These are phyloP conservation scores for Euplexia lucipara DNA, from an alignment of 2,888 invertebrate genomes.

Conservation along the genomic window DNA sequence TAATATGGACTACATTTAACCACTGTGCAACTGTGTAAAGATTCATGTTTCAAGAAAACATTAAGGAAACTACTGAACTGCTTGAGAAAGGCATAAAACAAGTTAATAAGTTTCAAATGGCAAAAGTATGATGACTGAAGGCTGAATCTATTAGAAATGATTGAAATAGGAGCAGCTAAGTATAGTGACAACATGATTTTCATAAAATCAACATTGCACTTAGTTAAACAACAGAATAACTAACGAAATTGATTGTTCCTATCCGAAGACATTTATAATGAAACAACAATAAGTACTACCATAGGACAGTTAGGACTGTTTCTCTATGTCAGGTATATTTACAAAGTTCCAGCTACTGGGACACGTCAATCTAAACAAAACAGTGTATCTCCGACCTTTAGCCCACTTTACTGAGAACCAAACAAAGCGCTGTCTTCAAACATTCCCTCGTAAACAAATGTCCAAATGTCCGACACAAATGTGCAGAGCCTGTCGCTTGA, in stretches of 20 bases:
- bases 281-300: slow-evolving; percentile 15
- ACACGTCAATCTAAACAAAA: slow-evolving; percentile 53
- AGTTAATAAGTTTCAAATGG: no score
- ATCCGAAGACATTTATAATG: slow-evolving; percentile 23
- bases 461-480: slow-evolving; percentile 60
- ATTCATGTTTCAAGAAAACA: no score
- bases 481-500: slow-evolving; percentile 44
- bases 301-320: slow-evolving; percentile 6
- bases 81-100: no score
- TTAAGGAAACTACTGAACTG: no score
- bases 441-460: slow-evolving; percentile 60
- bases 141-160: no score
- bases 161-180: no score
- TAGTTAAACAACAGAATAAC: background rate
- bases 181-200: no score
- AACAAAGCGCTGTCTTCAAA: slow-evolving; percentile 60
- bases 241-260: background rate
- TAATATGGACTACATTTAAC: no score
- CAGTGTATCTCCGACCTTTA: slow-evolving; percentile 50
- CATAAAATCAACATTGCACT: no score
- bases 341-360: slow-evolving; percentile 55
- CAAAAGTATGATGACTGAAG: no score
- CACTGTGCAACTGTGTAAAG: no score
- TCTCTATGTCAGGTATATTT: slow-evolving; percentile 55
- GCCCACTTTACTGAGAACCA: slow-evolving; percentile 61